Evolutionary conservation across 2,888 invertebrate species (phyloP).

Genomic region (Encarsia formosa): DNA sequence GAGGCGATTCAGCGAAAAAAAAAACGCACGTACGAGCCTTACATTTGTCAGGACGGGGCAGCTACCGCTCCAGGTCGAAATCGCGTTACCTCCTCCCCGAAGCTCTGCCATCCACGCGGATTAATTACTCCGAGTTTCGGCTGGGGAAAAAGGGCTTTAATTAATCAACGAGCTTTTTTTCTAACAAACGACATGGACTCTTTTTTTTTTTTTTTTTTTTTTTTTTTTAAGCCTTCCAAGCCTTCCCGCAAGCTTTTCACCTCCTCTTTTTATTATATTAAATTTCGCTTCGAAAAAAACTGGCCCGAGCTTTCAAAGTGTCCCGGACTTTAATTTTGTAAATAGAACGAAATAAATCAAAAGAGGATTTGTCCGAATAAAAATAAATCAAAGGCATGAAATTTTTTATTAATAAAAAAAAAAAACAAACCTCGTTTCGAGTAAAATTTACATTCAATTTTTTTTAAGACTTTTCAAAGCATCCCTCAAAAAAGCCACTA

Average conservation of each 20-base stretch:
- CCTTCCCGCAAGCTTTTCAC: neutral
- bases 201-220: conserved; percentile 12
- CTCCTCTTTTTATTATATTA: neutral
- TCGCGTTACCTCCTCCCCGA: conserved; percentile 30
- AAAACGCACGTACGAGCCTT: too few relatives aligned
- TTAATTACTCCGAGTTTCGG: conserved; percentile 36
- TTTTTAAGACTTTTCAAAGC: too few relatives aligned
- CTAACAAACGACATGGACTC: conserved; percentile 33
- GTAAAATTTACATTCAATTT: neutral
- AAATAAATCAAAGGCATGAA: too few relatives aligned
- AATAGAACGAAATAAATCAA: too few relatives aligned
- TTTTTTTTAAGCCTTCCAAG: neutral
- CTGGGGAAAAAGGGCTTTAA: conserved; percentile 18
- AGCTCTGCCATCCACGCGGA: too few relatives aligned
- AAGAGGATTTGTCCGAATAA: too few relatives aligned
- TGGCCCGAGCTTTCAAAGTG: neutral
- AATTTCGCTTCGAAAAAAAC: neutral
- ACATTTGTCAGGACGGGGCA: conserved; percentile 44
- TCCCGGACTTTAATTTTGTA: neutral
- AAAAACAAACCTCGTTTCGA: too few relatives aligned
- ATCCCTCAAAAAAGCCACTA: too few relatives aligned
- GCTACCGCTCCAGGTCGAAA: too few relatives aligned
- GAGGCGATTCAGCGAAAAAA: conserved; percentile 45
- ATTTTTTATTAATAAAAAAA: too few relatives aligned
- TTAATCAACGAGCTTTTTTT: conserved; percentile 24